Evolutionary conservation across 2,888 invertebrate species (phyloP), one percentile per base, ranked within the genome.

Genomic region (Lepidocyrtoides sp.): DNA sequence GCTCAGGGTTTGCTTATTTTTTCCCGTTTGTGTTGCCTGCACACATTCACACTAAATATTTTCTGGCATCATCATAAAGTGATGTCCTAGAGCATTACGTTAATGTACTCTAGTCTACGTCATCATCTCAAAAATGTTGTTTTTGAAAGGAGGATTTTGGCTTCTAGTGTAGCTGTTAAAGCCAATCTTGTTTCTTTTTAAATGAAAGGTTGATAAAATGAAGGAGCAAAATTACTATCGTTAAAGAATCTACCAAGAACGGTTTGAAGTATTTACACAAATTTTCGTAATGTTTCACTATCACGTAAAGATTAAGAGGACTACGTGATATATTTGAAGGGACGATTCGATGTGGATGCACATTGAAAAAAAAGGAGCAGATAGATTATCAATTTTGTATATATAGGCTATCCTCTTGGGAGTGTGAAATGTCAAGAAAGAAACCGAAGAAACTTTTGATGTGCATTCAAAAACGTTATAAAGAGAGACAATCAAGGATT

Each of bases 401-500:
- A 86, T 86, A 77, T 86, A 60, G 86, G 86, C 86, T 77, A 86
- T 86, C 86, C 86, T 86, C 85, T 44, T 75, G 60, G 60, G 77
- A 86, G 66, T 87, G 79, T 32, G 51, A 87, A 79, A 87, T 87
- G 87, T 86, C 86, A 86, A 41, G n/a, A 72, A 44, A 60, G 41
- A 36, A 36, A 29, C 20, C 51, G 48, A 29, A 51, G 66, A 87
- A 44, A 60, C 32, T 87, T 79, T 51, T 51, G 29, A 88, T 72
- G 72, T 26, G n/a, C 10, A 66, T 72, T 41, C 36, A 60, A 7
- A 17, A 17, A 44, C n/a, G n/a, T n/a, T 75, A 57, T 36, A 36
- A 77, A 44, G 81, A 92, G 92, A 93, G 92, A 93, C 94, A 93
- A 93, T 94, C 93, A 93, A 93, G 93, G n/a, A 93, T 94, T 93